These are phyloP conservation scores for Phylloscopus whistleri DNA, from an alignment of 2,113 vertebrate species.

Conservation along the genomic window DNA sequence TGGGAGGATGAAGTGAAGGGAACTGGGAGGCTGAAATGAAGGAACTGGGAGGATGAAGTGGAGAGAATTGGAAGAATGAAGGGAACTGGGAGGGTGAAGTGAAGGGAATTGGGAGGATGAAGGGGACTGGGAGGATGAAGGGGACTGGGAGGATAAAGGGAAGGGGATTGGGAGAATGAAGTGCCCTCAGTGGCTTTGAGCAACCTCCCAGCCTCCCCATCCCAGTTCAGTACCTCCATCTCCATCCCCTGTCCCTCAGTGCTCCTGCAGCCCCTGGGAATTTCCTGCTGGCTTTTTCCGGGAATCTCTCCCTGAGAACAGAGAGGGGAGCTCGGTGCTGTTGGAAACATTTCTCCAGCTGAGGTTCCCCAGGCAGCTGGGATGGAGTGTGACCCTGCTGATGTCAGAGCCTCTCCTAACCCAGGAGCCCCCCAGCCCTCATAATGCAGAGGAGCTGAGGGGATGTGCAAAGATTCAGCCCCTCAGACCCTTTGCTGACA, in stretches of 20 bases:
- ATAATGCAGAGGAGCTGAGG: background rate
- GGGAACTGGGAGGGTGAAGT: accelerated
- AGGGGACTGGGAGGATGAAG: background rate
- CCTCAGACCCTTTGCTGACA: background rate
- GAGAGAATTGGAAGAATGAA: accelerated
- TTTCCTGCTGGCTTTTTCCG: background rate
- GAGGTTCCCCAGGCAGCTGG: background rate
- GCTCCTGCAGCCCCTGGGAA: background rate
- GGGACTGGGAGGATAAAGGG: background rate
- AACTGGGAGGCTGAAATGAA: too few species aligned
- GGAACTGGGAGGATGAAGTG: too few species aligned
- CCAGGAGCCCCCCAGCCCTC: background rate
- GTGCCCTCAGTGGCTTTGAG: background rate
- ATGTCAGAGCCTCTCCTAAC: background rate
- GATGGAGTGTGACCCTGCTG: background rate
- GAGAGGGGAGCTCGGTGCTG: background rate
- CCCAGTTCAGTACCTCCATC: background rate
- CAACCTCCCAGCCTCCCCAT: background rate
- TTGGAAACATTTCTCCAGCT: background rate
- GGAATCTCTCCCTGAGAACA: background rate
- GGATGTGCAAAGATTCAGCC: background rate
- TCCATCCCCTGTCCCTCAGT: background rate
- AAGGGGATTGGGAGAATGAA: background rate
- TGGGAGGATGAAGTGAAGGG: background rate
- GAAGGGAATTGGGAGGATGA: background rate